Percentiles rank a stretch among this genome's conserved stretches.
Evolutionary conservation across 1,140 invertebrate species (phyloP).

Genomic region (Aphelinus certus): DNA sequence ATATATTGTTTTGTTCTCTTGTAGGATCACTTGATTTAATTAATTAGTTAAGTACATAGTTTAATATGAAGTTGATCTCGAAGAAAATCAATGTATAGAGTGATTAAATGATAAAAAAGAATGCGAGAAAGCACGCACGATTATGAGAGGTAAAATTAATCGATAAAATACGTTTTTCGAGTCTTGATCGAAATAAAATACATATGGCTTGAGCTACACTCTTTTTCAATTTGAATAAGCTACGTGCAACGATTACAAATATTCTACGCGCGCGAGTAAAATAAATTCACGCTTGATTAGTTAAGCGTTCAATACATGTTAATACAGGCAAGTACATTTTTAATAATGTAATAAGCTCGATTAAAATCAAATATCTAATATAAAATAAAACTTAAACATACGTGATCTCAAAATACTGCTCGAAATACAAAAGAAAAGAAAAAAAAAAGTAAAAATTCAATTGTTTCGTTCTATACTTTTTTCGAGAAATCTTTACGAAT

Average conservation of each 20-base stretch:
- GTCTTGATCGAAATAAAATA: not conserved
- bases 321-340: constrained; percentile 23
- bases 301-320: not conserved
- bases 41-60: constrained; percentile 34
- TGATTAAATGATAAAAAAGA: too few relatives aligned
- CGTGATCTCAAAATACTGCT: constrained; percentile 6
- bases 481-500: too few relatives aligned
- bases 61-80: not conserved
- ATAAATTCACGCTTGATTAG: not conserved
- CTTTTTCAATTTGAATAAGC: not conserved
- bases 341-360: constrained; percentile 21
- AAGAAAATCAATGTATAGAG: not conserved
- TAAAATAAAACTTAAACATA: not conserved
- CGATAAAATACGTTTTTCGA: not conserved
- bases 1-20: constrained; percentile 27
- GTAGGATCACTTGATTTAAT: constrained; percentile 31
- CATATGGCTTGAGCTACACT: not conserved
- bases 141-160: too few relatives aligned
- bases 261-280: not conserved
- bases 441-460: too few relatives aligned
- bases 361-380: constrained; percentile 8
- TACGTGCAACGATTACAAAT: constrained; percentile 17
- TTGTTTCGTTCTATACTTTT: too few relatives aligned
- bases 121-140: too few relatives aligned
- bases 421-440: constrained; percentile 3